Base-by-base conservation (phyloP, 1,140 invertebrate genomes). In the Papilio helenus region DNA sequence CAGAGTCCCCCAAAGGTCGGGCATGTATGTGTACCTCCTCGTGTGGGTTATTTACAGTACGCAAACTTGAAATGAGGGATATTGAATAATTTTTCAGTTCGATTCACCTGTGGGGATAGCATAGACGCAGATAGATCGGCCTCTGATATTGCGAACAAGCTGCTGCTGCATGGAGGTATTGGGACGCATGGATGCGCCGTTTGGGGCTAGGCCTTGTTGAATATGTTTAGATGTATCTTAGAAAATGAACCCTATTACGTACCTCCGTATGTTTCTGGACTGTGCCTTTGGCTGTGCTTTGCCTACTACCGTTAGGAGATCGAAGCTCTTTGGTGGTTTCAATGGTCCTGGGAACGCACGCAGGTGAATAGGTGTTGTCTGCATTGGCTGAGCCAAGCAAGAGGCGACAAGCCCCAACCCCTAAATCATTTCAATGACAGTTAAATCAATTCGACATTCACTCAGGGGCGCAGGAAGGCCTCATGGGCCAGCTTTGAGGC, bases 51-150 rank as follows among this genome's bases (percentile, higher is more conserved):
- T 51, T 51, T 51, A 51, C 49, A 51, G 49, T 51, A 51, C 49
- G 49, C 49, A 51, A 51, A 51, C 49, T 51, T 51, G 49, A 51
- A 51, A 51, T 51, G 49, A 51, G 49, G 49, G 49, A 51, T 51
- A 51, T 51, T 51, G 49, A 51, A 51, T 51, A 51, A 51, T 51
- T 51, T 51, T 51, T 51, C 49, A 51, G 49, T 51, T 51, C 49
- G 49, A 51, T 51, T 51, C 49, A 51, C 49, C 49, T 51, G 49
- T 51, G 49, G 49, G 49, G 49, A 51, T 51, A 51, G 49, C 49
- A 51, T 51, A 51, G 49, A 51, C 49, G 49, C 49, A 51, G 49
- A 51, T 51, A 51, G 49, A 51, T 51, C 49, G 49, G 49, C 49
- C 49, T 51, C 49, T 51, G 49, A 51, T 51, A 51, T 51, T 51